Base-by-base conservation (phyloP, 2,113 vertebrate species). In the Toxostoma redivivum region DNA sequence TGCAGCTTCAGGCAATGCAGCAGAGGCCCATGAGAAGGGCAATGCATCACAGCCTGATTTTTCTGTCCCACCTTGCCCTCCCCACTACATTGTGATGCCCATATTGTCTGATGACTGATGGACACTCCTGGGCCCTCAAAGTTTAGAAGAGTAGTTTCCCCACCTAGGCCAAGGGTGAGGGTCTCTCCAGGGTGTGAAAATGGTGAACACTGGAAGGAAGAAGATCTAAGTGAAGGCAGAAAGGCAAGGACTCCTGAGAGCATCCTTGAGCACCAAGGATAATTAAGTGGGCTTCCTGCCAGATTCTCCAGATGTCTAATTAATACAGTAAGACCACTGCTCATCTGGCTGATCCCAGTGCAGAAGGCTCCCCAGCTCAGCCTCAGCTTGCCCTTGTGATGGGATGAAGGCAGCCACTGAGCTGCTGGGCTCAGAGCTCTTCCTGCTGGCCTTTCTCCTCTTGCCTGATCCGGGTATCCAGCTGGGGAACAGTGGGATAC, bases 301-400 rank as follows among this genome's bases (percentile, higher is more conserved):
- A 97, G 74, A 38, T 54, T 80, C 66, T 89, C 93, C 94, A 96
- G 96, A 83, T 97, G 93, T 95, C 94, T 96, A 95, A 96, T 96
- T 95, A 96, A 93, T 83, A 60, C 23, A 47, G 31, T 64, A 92
- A 83, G 67, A 77, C 77, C 27, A 5, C 65, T 69, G 72, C 23
- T 96, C 62, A 64, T 90, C 90, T 89, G 80, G 72, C 54, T 88
- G 61, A 37, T 87, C 77, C 74, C 56, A 48, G 65, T 22, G 69
- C 12, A 71, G 77, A 48, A 51, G 76, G 60, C 28, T 74, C 19
- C 61, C 56, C 8, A 1, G 42, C 31, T 88, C 21, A 28, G 64
- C 15, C 37, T 79, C 31, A 4, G 27, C 70, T 57, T 14, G 0
- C 42, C 24, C 71, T n/a, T 79, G 64, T 24, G 42, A 10, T n/a